Conservation (phyloP, 1,140 invertebrate genomes). For the Drosophila burlai region DNA sequence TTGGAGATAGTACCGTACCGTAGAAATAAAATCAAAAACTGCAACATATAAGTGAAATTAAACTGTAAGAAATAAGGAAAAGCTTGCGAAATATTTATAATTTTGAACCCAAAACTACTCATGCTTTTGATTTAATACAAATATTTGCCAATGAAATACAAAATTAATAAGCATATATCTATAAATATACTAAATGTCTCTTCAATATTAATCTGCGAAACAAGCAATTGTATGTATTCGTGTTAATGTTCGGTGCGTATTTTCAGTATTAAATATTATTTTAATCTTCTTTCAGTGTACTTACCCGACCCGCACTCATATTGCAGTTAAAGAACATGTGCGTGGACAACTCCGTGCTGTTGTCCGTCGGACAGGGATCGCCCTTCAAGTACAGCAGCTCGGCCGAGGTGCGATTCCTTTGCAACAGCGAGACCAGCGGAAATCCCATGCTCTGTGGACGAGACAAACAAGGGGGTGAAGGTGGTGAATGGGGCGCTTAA, state of each 20-base stretch:
- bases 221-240: background rate
- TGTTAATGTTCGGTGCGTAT: background rate
- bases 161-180: background rate
- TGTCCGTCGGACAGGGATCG: slow-evolving; percentile 85
- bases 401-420: slow-evolving; percentile 72
- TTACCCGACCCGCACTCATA: slow-evolving; percentile 84
- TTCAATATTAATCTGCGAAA: background rate
- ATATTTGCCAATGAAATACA: background rate
- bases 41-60: background rate
- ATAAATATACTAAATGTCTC: background rate
- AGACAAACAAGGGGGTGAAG: background rate
- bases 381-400: slow-evolving; percentile 85
- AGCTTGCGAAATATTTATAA: background rate
- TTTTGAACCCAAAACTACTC: background rate
- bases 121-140: background rate
- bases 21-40: slow-evolving; percentile 2
- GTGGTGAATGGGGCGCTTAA: slow-evolving; percentile 16
- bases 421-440: slow-evolving; percentile 72
- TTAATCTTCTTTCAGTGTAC: slow-evolving; percentile 33
- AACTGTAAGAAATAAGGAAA: background rate
- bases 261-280: background rate
- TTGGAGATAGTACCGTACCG: background rate
- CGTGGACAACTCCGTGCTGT: slow-evolving; percentile 79
- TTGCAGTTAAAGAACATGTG: slow-evolving; percentile 85
- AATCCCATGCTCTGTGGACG: slow-evolving; percentile 86